These are phyloP conservation scores for Nemoura dubitans DNA, from an alignment of 2,888 invertebrate species.

Conservation along the genomic window DNA sequence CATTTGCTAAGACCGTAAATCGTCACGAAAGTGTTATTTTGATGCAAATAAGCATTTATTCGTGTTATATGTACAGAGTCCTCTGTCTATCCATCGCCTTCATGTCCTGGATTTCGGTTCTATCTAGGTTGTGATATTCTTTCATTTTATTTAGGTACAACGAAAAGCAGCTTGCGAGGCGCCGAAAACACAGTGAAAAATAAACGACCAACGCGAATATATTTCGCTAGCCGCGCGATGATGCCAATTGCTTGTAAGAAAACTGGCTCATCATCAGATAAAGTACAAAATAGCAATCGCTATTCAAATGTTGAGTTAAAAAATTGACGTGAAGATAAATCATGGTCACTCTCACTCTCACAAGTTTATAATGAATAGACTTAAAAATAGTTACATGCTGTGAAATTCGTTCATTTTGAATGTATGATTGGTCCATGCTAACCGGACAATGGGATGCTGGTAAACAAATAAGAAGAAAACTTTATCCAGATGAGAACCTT, in stretches of 20 bases:
- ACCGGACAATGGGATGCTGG: slow-evolving; percentile 39
- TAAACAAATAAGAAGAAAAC: slow-evolving; percentile 35
- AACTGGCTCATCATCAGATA: background rate
- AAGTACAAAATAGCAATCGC: background rate
- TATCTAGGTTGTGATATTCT: too few species aligned
- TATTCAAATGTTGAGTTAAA: background rate
- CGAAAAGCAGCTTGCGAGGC: background rate
- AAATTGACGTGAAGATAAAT: background rate
- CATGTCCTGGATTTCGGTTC: too few species aligned
- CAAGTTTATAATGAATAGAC: slow-evolving; percentile 27
- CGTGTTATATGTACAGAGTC: too few species aligned
- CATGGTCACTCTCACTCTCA: slow-evolving; percentile 38
- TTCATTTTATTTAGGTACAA: too few species aligned
- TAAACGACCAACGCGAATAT: background rate
- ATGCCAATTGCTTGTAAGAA: background rate
- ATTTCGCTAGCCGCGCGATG: background rate
- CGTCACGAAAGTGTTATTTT: too few species aligned
- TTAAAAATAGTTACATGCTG: slow-evolving; percentile 33
- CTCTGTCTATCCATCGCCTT: too few species aligned
- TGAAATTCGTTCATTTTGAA: slow-evolving; percentile 42
- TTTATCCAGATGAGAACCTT: slow-evolving; percentile 27
- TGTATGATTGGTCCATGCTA: slow-evolving; percentile 39
- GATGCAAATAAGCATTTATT: too few species aligned
- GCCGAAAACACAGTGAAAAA: background rate
- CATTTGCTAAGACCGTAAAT: too few species aligned